Base-by-base conservation (phyloP, 1,140 invertebrate genomes). In the Brachionus asplanchnoidis region DNA sequence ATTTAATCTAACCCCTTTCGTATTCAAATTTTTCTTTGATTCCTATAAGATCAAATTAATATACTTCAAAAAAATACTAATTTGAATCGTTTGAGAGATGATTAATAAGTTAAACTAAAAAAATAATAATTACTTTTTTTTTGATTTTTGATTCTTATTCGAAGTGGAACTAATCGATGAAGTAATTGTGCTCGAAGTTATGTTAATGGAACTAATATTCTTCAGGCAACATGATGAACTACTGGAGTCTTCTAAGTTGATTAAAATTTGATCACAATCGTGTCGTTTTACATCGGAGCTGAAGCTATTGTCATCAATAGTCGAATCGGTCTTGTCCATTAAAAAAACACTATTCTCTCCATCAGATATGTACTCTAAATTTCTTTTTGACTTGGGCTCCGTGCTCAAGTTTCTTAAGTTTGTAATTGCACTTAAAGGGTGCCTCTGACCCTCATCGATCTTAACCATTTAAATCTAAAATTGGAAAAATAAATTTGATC, bases 111-210 rank as follows among this genome's bases (percentile, higher is more conserved):
- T 40, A 5, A 32, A 68, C 1, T 12, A 68, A 68, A 32, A 40
- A 68, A 36, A 9, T 5, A 32, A 14, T 68, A 4, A 68, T 73
- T 73, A 73, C 68, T 20, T 73, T 42, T 73, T 73, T 73, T 73
- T 73, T 23, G n/a, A 73, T 42, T 73, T 73, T 73, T 73, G 68
- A 73, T 36, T 73, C 32, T 73, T 73, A 42, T 73, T 73, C 17
- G 68, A 73, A 73, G 17, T 73, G 4, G 68, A 73, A 42, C 68
- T 73, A 42, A 73, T 73, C n/a, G 68, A 73, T 17, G 68, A 73
- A 73, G 32, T 42, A 73, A 73, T 73, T 73, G 68, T 73, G 20
- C 68, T 73, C 1, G 68, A 73, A 17, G 68, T 73, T 20, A 73
- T 73, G 40, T 73, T 73, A 17, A 73, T 73, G 17, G 36, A 73